A percentile compares a stretch with the other conserved stretches of the same genome.
Conservation (phyloP, 2,888 invertebrate species). For the Melanostoma scalare region DNA sequence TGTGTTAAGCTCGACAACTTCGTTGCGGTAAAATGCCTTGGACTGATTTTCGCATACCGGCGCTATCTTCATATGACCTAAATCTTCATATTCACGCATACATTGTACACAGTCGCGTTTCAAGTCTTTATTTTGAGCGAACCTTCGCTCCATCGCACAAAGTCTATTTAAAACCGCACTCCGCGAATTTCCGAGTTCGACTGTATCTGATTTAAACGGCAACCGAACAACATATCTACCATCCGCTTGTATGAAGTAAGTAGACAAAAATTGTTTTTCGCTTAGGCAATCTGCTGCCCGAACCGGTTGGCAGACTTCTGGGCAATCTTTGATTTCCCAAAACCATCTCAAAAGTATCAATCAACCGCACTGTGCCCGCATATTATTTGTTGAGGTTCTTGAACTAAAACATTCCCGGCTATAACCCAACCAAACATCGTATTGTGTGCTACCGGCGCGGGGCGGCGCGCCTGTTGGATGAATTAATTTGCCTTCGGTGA, state of each 20-base stretch:
- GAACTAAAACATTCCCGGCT: too few species aligned
- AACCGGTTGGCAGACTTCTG: too few species aligned
- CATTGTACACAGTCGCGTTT: conserved; percentile 53
- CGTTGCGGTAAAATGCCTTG: conserved; percentile 53
- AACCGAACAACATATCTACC: conserved; percentile 1
- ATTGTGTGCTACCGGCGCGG: neutral
- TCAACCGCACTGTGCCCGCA: too few species aligned
- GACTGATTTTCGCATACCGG: conserved; percentile 23
- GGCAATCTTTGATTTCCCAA: neutral
- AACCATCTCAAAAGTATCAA: too few species aligned
- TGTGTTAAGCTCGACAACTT: too few species aligned
- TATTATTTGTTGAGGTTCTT: neutral
- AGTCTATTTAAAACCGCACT: neutral
- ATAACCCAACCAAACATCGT: neutral
- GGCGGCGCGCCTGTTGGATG: too few species aligned
- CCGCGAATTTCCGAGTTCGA: neutral
- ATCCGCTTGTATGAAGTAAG: neutral
- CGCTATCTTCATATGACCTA: conserved; percentile 61
- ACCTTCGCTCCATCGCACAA: conserved; percentile 27
- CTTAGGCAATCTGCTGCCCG: neutral
- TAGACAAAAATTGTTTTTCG: neutral
- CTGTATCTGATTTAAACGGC: neutral
- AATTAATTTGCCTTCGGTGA: neutral
- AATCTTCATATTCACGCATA: conserved; percentile 59
- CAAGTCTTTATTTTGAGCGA: conserved; percentile 28